phyloP scores from a whole-genome alignment of 1,140 invertebrate genomes.

The Uloborus diversus region DNA sequence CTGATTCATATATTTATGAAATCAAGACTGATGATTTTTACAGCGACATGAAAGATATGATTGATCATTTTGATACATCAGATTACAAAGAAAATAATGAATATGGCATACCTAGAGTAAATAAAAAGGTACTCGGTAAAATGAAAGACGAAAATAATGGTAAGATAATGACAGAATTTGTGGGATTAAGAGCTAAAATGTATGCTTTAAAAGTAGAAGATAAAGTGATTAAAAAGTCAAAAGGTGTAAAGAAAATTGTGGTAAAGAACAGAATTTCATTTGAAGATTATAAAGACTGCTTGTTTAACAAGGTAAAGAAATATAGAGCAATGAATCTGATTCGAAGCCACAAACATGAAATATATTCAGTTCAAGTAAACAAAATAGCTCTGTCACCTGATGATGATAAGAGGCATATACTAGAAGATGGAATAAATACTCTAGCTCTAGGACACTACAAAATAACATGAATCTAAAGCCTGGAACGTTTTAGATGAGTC shows the following conservation, averaged over 20 bases:
- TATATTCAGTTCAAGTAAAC: conserved; percentile 40
- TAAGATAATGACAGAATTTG: conserved; percentile 63
- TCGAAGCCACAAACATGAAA: conserved; percentile 49
- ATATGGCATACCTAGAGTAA: conserved; percentile 59
- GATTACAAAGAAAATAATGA: conserved; percentile 58
- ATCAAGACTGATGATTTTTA: conserved; percentile 57
- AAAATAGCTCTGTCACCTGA: neutral
- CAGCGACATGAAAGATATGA: conserved; percentile 51
- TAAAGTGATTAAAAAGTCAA: conserved; percentile 53
- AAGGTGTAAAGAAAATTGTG: conserved; percentile 57
- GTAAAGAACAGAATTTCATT: conserved; percentile 57
- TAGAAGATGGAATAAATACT: neutral
- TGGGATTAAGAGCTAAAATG: conserved; percentile 66
- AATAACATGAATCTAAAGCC: no score
- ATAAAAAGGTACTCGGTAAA: conserved; percentile 68
- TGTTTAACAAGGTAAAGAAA: conserved; percentile 42
- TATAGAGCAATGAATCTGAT: conserved; percentile 57
- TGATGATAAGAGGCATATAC: conserved; percentile 4
- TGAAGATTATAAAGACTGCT: conserved; percentile 58
- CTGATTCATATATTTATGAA: conserved; percentile 53
- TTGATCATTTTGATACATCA: conserved; percentile 49
- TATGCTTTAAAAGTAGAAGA: conserved; percentile 61
- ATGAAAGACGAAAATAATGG: conserved; percentile 68
- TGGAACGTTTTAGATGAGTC: no score
- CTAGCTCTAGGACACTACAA: neutral